phyloP scores from a whole-genome alignment of 1,140 invertebrate genomes.

The Chionoecetes opilio region DNA sequence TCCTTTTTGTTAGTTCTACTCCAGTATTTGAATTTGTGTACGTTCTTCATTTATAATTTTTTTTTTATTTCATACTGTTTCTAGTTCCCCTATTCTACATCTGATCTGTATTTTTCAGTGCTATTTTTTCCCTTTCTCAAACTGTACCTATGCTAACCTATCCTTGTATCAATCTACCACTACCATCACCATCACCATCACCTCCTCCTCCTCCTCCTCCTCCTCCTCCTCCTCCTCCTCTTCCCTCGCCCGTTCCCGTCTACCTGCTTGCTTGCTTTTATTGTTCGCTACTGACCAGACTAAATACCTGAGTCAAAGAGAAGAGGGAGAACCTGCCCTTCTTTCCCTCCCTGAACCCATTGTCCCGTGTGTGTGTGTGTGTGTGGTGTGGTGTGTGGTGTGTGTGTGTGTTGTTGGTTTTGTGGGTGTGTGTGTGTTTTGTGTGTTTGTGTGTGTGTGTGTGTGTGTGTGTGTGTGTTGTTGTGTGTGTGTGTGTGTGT shows the following conservation, averaged over 20 bases:
- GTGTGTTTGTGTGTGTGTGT: slow-evolving; percentile 5
- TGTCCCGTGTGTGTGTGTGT: slow-evolving; percentile 34
- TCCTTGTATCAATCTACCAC: background rate
- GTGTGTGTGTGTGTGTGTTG: slow-evolving; percentile 8
- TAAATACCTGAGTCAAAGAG: slow-evolving; percentile 41
- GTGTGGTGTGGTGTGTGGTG: background rate
- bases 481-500: slow-evolving; percentile 27
- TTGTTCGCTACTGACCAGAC: slow-evolving; percentile 56
- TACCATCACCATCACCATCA: background rate
- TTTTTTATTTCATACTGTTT: background rate
- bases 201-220: background rate
- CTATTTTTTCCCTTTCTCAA: background rate
- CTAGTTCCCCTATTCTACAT: background rate
- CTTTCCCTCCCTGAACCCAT: background rate
- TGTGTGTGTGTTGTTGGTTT: slow-evolving; percentile 27
- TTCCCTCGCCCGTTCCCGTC: background rate
- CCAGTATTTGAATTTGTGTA: too few species aligned
- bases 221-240: background rate
- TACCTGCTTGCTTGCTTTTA: slow-evolving; percentile 43
- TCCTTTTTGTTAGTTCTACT: too few species aligned
- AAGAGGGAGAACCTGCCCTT: background rate
- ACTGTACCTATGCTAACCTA: background rate
- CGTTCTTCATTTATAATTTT: background rate
- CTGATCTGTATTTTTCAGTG: background rate
- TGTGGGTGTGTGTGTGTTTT: too few species aligned